Percentiles rank a stretch among this genome's conserved stretches.
Conservation (phyloP, 2,113 vertebrate species). For the Dasypus novemcinctus region DNA sequence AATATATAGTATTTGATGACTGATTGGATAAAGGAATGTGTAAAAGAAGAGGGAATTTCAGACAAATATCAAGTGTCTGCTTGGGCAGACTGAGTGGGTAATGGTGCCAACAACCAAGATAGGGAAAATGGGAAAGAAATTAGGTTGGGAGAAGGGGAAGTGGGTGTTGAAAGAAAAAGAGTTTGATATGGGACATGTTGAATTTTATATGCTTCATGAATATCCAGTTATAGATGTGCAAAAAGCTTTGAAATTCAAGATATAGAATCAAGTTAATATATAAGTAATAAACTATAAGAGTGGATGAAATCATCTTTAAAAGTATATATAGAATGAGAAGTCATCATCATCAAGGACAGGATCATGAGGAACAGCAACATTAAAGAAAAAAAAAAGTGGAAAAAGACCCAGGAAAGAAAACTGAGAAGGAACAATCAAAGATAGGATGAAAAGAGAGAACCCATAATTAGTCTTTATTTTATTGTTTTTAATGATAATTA, state of each 20-base stretch:
- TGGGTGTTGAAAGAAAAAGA: neutral
- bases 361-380: neutral
- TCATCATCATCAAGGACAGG: constrained; percentile 1
- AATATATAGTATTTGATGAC: neutral
- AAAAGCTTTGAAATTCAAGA: constrained; percentile 41
- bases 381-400: neutral
- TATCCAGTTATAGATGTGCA: neutral
- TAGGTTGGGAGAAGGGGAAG: neutral
- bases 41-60: neutral
- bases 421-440: neutral
- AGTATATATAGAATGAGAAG: neutral
- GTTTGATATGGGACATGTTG: neutral
- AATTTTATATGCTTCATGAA: constrained; percentile 1
- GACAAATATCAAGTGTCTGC: neutral
- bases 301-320: constrained; percentile 13
- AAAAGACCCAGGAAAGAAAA: neutral
- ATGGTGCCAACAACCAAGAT: neutral
- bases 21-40: neutral
- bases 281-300: neutral
- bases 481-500: constrained; percentile 54
- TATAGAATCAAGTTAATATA: neutral
- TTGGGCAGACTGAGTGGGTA: neutral
- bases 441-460: neutral
- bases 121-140: neutral
- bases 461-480: neutral